Evolutionary conservation across 2,888 invertebrate genomes (phyloP), one percentile per base, ranked within the genome.

Genomic region (Chrysolina haemoptera): DNA sequence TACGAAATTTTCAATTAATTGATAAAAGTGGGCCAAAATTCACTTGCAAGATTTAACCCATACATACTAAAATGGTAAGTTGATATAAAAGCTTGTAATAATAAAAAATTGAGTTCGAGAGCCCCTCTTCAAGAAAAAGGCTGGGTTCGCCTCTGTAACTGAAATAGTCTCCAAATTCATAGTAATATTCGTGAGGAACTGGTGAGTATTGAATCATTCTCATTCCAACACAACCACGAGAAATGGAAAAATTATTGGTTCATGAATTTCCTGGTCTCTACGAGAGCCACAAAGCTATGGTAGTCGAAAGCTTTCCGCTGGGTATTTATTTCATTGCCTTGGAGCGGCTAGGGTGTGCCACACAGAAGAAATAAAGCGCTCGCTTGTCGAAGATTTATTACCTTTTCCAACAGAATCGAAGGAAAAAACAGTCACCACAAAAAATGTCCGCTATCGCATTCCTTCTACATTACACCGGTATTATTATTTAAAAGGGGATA

Each of bases 261-360:
- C 12, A 43, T 43, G 12, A 43, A 14, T 43, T 43, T 43, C 43
- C 14, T 11, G 43, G 3, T 43, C 43, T 14, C 43, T 43, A 11
- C 9, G 3, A 6, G 43, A 43, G 43, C 43, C 14, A 53, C 11
- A 53, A 53, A 53, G 4, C 10, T 20, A 16, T 9, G 53, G 12
- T 12, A 53, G 53, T 53, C 11, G 11, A 53, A 53, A 18, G 18
- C 20, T 12, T 53, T 22, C 20, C 20, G 11, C 53, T 20, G 1
- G 20, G 20, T 53, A 53, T 22, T 53, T 53, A 53, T 53, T 53
- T 53, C 20, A 53, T 53, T 53, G 53, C 53, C 11, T 53, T 12
- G 20, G 11, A 53, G 20, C 53, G 53, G 20, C 35, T 53, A 5
- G 5, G 53, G 20, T 20, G 20, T 22, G 20, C 20, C 20, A 5